Base-by-base conservation (phyloP, 2,888 invertebrate genomes). In the Acanthosepion lycidas region DNA sequence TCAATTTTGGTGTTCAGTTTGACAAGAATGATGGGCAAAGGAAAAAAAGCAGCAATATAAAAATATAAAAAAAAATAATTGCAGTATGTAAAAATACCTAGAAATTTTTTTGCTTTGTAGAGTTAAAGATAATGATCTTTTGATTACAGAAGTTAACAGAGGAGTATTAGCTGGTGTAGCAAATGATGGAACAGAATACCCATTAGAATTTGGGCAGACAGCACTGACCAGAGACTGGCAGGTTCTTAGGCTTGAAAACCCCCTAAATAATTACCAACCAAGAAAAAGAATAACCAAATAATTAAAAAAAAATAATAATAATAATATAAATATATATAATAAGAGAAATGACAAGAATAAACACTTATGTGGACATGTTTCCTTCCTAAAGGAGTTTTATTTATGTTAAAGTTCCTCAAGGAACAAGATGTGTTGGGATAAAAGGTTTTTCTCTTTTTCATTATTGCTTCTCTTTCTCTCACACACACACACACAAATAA, bases 151-250 rank as follows among this genome's bases (percentile, higher is more conserved):
- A 48, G 53, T 42, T 20, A 92, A n/a, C 53, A 64, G 59, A n/a
- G 59, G 94, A 48, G 48, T 64, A 94, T 26, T 64, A 59, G 94
- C n/a, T 42, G 94, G 93, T 53, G 93, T 93, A 51, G n/a, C 51
- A 51, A 93, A 51, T 51, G 53, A 93, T 93, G 93, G 33, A 93
- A 93, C 15, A 53, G n/a, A n/a, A 93, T 53, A 53, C 93, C 93
- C 53, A n/a, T 49, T 51, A 93, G 49, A 26, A 53, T 51, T 93
- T 93, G 53, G 49, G 93, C 53, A 49, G 53, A 93, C 93, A n/a
- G 93, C 93, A 28, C 93, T 93, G 93, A 93, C 93, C 93, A 93
- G 51, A 93, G 53, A 49, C n/a, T 93, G 93, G 48, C 49, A 93
- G 12, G 42, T 93, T 23, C 93, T 93, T 8, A 93, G 51, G 93